These are phyloP conservation scores for Liparis tanakae DNA, from an alignment of 2,797 vertebrate species.

Conservation along the genomic window DNA sequence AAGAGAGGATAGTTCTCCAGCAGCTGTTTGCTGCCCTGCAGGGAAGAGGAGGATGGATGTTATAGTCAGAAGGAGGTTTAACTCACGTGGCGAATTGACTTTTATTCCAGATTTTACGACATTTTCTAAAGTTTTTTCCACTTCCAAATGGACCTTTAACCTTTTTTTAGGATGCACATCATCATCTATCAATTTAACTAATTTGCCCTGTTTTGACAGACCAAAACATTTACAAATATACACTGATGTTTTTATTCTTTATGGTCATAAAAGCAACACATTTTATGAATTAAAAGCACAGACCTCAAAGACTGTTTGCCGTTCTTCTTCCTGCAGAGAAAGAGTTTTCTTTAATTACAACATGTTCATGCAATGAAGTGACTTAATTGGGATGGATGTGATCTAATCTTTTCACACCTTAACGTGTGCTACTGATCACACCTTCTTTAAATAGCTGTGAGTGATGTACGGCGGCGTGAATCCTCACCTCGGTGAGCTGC, in stretches of 20 bases:
- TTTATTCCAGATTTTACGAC: not conserved
- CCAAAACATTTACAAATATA: not conserved
- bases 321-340: slow-evolving; percentile 77
- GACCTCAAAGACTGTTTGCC: slow-evolving; percentile 78
- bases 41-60: not conserved
- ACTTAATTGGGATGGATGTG: not conserved
- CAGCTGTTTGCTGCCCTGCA: slow-evolving; percentile 97
- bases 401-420: slow-evolving; percentile 7
- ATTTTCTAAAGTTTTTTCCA: not conserved
- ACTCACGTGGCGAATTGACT: not conserved
- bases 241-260: not conserved
- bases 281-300: slow-evolving; percentile 38
- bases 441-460: slow-evolving; percentile 15
- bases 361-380: slow-evolving; percentile 19
- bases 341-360: slow-evolving; percentile 37
- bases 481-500: slow-evolving; percentile 92
- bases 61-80: not conserved
- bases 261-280: not conserved
- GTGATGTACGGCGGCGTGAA: not conserved
- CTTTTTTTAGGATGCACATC: not conserved
- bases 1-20: slow-evolving; percentile 98
- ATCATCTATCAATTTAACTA: slow-evolving; percentile 25
- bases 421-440: slow-evolving; percentile 8
- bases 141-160: not conserved
- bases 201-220: slow-evolving; percentile 4